Evolutionary conservation across 2,888 invertebrate species (phyloP).

Genomic region (Microctonus hyperodae): DNA sequence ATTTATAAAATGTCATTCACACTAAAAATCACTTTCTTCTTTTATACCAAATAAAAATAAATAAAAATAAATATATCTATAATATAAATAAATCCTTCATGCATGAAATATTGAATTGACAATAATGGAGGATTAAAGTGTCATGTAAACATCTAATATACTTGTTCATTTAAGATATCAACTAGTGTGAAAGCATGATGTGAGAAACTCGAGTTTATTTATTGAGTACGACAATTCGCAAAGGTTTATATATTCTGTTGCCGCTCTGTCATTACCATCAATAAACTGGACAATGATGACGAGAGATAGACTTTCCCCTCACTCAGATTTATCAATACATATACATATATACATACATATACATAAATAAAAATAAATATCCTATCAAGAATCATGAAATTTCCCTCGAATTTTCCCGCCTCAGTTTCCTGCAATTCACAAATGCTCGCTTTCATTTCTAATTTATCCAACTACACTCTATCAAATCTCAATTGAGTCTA

Average conservation of each 20-base stretch:
- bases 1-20: background rate
- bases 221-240: slow-evolving; percentile 25
- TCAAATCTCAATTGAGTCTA: background rate
- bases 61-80: background rate
- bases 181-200: slow-evolving; percentile 28
- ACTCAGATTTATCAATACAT: slow-evolving; percentile 7
- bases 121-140: background rate
- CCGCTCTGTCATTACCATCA: slow-evolving; percentile 52
- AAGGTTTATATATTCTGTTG: slow-evolving; percentile 26
- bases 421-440: background rate
- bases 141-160: background rate
- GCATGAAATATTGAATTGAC: background rate
- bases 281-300: slow-evolving; percentile 37
- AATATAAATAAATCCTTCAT: background rate
- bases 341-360: slow-evolving; percentile 4
- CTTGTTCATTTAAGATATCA: background rate
- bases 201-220: slow-evolving; percentile 28
- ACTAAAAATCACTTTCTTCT: background rate
- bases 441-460: slow-evolving; percentile 9
- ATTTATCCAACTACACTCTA: background rate
- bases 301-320: slow-evolving; percentile 42
- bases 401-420: slow-evolving; percentile 8
- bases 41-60: no score
- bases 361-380: no score
- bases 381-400: slow-evolving; percentile 14